Evolutionary conservation across 2,888 invertebrate species (phyloP).

Genomic region (Caenorhabditis sp.): DNA sequence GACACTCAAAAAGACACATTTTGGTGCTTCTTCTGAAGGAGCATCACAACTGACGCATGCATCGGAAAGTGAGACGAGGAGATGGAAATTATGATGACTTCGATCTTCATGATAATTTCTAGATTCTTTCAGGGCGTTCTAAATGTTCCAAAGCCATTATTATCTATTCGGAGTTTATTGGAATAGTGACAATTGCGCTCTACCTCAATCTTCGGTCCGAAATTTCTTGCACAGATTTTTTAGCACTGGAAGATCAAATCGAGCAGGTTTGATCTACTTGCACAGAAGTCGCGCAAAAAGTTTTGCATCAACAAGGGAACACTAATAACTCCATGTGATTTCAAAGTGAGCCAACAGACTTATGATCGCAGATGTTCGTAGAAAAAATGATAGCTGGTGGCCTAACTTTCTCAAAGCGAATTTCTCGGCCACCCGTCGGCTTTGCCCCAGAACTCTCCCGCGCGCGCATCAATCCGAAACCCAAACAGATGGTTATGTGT

Average conservation of each 20-base stretch:
- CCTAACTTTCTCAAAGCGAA: slow-evolving; percentile 4
- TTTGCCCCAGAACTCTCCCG: not conserved
- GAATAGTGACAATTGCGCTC: no score
- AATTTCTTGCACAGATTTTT: no score
- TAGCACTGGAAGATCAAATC: no score
- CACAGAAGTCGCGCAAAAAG: no score
- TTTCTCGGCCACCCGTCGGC: not conserved
- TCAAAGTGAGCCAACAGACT: not conserved
- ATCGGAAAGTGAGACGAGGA: slow-evolving; percentile 12
- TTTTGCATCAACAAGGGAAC: no score
- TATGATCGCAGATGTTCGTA: no score
- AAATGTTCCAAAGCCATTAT: no score
- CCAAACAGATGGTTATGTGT: slow-evolving; percentile 30
- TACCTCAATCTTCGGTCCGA: no score
- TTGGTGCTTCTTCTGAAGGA: slow-evolving; percentile 21
- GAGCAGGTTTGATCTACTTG: no score
- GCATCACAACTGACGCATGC: slow-evolving; percentile 40
- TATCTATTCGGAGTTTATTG: no score
- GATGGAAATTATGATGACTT: not conserved
- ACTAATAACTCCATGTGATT: no score
- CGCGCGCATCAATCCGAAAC: slow-evolving; percentile 17
- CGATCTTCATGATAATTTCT: not conserved
- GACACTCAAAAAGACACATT: slow-evolving; percentile 32
- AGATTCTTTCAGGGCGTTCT: no score
- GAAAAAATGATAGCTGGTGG: not conserved